Evolutionary conservation across 2,113 vertebrate species (phyloP).

Genomic region (Cacatua alba): DNA sequence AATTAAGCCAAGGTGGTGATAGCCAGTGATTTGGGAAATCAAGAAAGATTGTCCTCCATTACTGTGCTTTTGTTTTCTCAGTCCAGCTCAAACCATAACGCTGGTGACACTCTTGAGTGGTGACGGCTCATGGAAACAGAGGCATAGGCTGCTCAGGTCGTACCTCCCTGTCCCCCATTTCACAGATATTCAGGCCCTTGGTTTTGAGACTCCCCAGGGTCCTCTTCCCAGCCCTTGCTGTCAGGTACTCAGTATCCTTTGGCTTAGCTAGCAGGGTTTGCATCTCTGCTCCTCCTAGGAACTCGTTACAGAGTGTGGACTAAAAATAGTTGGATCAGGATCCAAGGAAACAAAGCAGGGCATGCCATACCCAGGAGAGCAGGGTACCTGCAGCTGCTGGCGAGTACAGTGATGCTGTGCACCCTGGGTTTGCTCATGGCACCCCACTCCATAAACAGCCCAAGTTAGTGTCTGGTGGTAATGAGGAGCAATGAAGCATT

Average conservation of each 20-base stretch:
- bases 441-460: neutral
- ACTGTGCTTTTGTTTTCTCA: neutral
- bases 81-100: neutral
- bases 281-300: neutral
- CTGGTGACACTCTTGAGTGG: neutral
- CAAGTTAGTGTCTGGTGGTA: neutral
- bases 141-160: neutral
- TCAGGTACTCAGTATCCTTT: neutral
- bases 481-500: neutral
- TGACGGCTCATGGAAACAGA: neutral
- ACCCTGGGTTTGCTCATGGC: neutral
- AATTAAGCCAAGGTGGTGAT: slow-evolving; percentile 32
- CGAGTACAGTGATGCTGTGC: neutral
- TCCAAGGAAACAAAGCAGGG: neutral
- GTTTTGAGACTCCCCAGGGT: neutral
- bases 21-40: slow-evolving; percentile 15
- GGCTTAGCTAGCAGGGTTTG: neutral
- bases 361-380: neutral
- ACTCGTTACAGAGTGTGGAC: neutral
- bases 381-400: neutral
- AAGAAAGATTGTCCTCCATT: neutral
- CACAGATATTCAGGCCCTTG: neutral
- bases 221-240: neutral
- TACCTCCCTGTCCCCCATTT: neutral
- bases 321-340: neutral